A percentile compares a stretch with the other conserved stretches of the same genome.
Evolutionary conservation across 2,113 vertebrate species (phyloP).

Genomic region (Corythornis madagascariensis): DNA sequence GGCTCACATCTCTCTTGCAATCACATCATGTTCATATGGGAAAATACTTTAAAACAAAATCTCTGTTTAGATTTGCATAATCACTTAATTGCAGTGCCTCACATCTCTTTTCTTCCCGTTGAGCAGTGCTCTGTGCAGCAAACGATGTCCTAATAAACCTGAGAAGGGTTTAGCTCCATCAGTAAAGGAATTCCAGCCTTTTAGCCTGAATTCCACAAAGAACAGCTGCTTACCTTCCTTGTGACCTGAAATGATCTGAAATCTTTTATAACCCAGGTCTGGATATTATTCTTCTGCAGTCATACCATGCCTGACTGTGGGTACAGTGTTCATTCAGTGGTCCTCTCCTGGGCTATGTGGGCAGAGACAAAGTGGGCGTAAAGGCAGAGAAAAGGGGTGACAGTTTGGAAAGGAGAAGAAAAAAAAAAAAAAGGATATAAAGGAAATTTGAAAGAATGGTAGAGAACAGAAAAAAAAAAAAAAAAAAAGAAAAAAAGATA

Average conservation of each 20-base stretch:
- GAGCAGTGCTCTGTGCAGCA: conserved; percentile 1
- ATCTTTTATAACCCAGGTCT: not conserved
- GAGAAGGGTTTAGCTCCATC: not conserved
- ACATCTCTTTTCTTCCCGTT: conserved; percentile 20
- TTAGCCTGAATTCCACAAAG: not conserved
- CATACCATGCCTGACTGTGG: not conserved
- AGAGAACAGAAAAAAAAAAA: not conserved
- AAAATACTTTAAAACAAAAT: conserved; percentile 68
- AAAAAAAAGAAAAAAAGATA: not conserved
- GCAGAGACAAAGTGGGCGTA: not conserved
- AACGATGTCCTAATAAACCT: not conserved
- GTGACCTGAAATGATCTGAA: not conserved
- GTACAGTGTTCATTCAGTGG: not conserved
- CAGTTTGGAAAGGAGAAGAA: not conserved
- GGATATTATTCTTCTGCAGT: not conserved
- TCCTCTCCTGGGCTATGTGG: not conserved
- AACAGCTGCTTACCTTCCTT: not conserved
- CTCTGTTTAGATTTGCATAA: conserved; percentile 69
- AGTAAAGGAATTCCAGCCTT: not conserved
- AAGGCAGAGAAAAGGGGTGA: not conserved
- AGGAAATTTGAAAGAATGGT: not conserved
- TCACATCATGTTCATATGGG: conserved; percentile 31
- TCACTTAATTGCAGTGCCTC: conserved; percentile 66
- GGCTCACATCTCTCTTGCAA: conserved; percentile 12
- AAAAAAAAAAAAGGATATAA: not conserved